Percentiles rank a stretch among this genome's conserved stretches.
phyloP scores from a whole-genome alignment of 2,888 invertebrate species.

The Lapara coniferarum region DNA sequence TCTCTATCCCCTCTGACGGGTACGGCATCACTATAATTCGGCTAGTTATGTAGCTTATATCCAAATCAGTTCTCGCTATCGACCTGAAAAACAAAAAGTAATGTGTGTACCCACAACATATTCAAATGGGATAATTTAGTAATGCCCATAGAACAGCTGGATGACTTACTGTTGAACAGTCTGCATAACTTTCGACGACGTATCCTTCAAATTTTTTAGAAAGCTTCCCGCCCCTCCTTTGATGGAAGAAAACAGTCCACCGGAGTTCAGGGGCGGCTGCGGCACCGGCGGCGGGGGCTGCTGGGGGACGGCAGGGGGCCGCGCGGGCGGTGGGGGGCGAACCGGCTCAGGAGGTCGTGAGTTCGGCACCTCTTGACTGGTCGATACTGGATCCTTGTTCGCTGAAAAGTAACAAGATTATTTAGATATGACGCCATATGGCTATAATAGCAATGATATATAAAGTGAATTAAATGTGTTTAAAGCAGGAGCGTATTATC shows the following conservation, averaged over 20 bases:
- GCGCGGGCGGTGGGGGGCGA: constrained; percentile 58
- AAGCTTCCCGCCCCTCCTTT: constrained; percentile 97
- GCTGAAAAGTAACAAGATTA: constrained; percentile 53
- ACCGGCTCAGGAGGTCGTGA: constrained; percentile 65
- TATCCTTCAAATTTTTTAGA: constrained; percentile 96
- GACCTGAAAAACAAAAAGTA: constrained; percentile 74
- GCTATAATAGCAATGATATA: not conserved
- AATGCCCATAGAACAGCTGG: not conserved
- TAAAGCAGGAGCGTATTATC: no score
- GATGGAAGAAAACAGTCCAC: constrained; percentile 92
- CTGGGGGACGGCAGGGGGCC: constrained; percentile 51
- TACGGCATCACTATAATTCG: constrained; percentile 97
- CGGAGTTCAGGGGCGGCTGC: constrained; percentile 59
- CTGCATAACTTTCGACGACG: constrained; percentile 98
- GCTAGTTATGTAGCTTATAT: constrained; percentile 96
- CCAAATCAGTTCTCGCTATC: constrained; percentile 93
- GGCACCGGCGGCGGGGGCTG: constrained; percentile 60
- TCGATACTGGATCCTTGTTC: constrained; percentile 57
- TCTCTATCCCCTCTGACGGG: constrained; percentile 96
- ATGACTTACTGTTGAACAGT: constrained; percentile 92
- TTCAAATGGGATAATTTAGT: not conserved
- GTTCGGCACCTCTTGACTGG: constrained; percentile 56
- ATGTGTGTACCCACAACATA: no score
- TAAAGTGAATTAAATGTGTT: no score
- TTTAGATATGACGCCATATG: not conserved